phyloP scores from a whole-genome alignment of 2,888 invertebrate species.

The Branchellion lobata region DNA sequence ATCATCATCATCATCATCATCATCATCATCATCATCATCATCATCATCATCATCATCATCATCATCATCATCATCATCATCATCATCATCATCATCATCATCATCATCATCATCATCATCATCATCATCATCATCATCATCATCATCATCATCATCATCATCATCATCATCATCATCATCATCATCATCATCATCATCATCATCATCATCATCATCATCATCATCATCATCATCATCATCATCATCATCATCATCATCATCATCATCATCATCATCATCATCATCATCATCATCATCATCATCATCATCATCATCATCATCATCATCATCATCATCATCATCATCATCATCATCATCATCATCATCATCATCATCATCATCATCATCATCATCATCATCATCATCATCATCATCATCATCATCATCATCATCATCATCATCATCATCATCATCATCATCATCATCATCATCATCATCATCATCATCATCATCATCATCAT shows the following conservation, averaged over 20 bases:
- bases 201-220: not conserved
- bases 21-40: not conserved
- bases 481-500: slow-evolving; percentile 22
- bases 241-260: no score
- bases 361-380: slow-evolving; percentile 10
- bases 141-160: no score
- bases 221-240: no score
- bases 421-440: slow-evolving; percentile 22
- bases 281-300: not conserved
- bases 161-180: no score
- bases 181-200: slow-evolving; percentile 21
- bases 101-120: no score
- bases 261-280: no score
- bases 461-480: slow-evolving; percentile 27
- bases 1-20: not conserved
- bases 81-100: not conserved
- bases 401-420: slow-evolving; percentile 20
- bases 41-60: not conserved
- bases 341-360: slow-evolving; percentile 17
- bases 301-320: not conserved
- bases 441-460: slow-evolving; percentile 36
- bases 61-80: not conserved
- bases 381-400: slow-evolving; percentile 8
- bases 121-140: no score
- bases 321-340: slow-evolving; percentile 5